Evolutionary conservation across 2,888 invertebrate species (phyloP).

Genomic region (Ariolimax columbianus): DNA sequence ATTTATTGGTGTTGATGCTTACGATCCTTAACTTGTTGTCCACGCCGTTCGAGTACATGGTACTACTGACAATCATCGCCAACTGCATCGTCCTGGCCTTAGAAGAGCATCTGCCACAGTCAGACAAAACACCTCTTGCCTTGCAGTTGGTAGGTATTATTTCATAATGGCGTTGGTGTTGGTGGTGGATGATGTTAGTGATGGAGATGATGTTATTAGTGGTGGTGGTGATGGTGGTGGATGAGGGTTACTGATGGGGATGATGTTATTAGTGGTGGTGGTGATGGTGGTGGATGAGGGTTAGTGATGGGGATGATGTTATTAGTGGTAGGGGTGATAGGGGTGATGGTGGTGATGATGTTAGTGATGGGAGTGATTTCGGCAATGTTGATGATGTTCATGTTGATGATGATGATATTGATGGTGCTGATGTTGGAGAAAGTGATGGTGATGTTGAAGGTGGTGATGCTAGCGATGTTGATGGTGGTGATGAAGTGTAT

Average conservation of each 20-base stretch:
- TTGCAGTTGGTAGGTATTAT: constrained; percentile 92
- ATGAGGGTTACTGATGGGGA: not conserved
- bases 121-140: constrained; percentile 99
- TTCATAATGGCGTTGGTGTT: not conserved
- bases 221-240: not conserved
- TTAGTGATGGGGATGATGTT: no score
- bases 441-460: no score
- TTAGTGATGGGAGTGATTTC: no score
- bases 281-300: no score
- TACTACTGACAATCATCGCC: constrained; percentile 99
- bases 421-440: no score
- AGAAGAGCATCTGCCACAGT: constrained; percentile 99
- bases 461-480: no score
- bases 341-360: no score
- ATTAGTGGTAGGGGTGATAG: no score
- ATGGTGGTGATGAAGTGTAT: no score
- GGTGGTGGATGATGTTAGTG: not conserved
- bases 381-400: no score
- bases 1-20: not conserved
- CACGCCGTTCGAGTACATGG: constrained; percentile 99
- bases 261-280: not conserved
- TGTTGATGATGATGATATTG: no score
- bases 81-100: constrained; percentile 99
- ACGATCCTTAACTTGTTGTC: constrained; percentile 63
- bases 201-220: not conserved